A percentile compares a stretch with the other conserved stretches of the same genome.
phyloP scores from a whole-genome alignment of 2,797 vertebrate genomes.

The Phylloscopus collybita region DNA sequence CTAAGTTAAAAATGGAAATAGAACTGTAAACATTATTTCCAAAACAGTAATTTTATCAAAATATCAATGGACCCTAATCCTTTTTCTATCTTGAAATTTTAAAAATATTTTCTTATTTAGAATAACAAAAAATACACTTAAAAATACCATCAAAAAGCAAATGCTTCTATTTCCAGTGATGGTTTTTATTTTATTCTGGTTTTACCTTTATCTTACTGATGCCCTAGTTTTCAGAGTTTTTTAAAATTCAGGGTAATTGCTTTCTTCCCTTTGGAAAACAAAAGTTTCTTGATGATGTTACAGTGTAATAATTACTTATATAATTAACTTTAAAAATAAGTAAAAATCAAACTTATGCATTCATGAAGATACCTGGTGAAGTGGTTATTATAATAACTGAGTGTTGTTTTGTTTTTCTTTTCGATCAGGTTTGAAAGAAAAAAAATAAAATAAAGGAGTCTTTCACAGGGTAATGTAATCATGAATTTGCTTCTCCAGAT shows the following conservation, averaged over 20 bases:
- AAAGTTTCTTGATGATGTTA: background rate
- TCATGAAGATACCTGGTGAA: background rate
- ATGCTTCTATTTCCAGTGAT: background rate
- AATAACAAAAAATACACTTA: background rate
- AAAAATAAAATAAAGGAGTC: background rate
- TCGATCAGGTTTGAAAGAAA: background rate
- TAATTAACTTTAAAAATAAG: background rate
- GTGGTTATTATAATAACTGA: background rate
- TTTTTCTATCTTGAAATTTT: background rate
- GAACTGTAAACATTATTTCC: background rate
- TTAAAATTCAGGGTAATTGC: background rate
- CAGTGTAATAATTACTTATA: background rate
- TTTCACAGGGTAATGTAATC: background rate
- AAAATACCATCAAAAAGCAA: background rate
- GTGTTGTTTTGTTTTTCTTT: background rate
- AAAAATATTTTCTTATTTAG: background rate
- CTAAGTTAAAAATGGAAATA: background rate
- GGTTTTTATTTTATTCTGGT: background rate
- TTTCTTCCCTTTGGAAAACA: background rate
- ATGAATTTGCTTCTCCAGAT: background rate
- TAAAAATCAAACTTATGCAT: background rate
- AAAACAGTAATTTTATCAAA: background rate
- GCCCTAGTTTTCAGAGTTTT: background rate
- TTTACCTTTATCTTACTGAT: background rate
- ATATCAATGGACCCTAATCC: background rate